Percentiles rank a stretch among this genome's conserved stretches.
Conservation (phyloP, 2,888 invertebrate species). For the Punctoribates punctum region DNA sequence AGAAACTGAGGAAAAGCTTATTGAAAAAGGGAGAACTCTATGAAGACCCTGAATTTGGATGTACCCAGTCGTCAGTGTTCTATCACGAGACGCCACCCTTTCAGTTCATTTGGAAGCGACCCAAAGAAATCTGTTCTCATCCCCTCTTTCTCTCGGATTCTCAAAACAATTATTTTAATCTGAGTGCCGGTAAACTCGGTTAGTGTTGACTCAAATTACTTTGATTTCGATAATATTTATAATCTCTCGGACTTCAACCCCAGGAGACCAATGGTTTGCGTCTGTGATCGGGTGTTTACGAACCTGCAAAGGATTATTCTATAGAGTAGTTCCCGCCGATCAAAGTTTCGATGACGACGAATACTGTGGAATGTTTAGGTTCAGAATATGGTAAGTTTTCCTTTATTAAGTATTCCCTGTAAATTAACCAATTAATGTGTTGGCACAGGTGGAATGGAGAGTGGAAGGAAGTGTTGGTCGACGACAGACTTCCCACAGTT, state of each 20-base stretch:
- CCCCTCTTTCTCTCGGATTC: slow-evolving; percentile 77
- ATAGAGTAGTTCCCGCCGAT: slow-evolving; percentile 84
- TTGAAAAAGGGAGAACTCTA: slow-evolving; percentile 73
- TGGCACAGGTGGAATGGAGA: slow-evolving; percentile 74
- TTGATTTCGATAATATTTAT: not conserved
- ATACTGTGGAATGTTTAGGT: slow-evolving; percentile 59
- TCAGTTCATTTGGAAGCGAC: slow-evolving; percentile 84
- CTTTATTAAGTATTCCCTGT: not conserved
- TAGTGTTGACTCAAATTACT: slow-evolving; percentile 52
- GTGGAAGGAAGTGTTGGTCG: slow-evolving; percentile 77
- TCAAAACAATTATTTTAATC: slow-evolving; percentile 70
- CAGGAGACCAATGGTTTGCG: slow-evolving; percentile 75
- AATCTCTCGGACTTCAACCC: no score
- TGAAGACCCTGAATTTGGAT: slow-evolving; percentile 89
- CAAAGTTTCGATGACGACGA: slow-evolving; percentile 66
- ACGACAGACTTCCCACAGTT: slow-evolving; percentile 82
- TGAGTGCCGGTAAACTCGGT: slow-evolving; percentile 83
- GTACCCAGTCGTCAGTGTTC: slow-evolving; percentile 80
- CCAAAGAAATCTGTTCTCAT: slow-evolving; percentile 71
- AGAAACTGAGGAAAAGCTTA: slow-evolving; percentile 74
- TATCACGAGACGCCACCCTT: slow-evolving; percentile 92
- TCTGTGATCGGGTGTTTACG: slow-evolving; percentile 75
- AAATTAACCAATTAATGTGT: no score
- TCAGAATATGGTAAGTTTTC: slow-evolving; percentile 67
- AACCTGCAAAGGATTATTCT: slow-evolving; percentile 74